Evolutionary conservation across 2,797 vertebrate species (phyloP), one percentile per base, ranked within the genome.

Genomic region (Podarcis siculus): DNA sequence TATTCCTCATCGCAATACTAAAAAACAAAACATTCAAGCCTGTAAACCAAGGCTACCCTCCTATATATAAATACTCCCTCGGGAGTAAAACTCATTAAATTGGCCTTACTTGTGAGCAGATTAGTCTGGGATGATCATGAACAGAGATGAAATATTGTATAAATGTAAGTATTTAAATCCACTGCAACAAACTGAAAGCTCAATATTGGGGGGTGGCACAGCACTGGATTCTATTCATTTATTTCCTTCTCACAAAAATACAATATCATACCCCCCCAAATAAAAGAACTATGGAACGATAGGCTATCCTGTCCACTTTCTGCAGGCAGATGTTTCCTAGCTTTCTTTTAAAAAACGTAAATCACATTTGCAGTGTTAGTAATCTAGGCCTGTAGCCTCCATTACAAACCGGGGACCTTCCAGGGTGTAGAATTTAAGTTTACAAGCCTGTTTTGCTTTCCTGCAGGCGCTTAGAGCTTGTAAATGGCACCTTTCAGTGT

Each of bases 401-500:
- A 90, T 88, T 91, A 90, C 77, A 93, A 92, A 93, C 87, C 0
- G 7, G 92, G 89, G 90, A 90, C 91, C 85, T 82, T 94, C 90
- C 91, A 92, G 95, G 72, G 91, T 92, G 91, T 90, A 87, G 86
- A 89, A 91, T 77, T 86, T 3, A 3, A 75, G 87, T 96, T 96
- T 97, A 96, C 95, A 97, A 97, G 96, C 94, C 95, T 92, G 94
- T 95, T 96, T 95, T 94, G 94, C 95, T 92, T 94, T 93, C 93
- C 96, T 91, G 89, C 94, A 92, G 94, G 93, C 95, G 90, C 95
- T 95, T 89, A 85, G 37, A 88, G 94, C 96, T 96, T 96, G 95
- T 96, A 97, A 97, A 97, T 93, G 93, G 90, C 95, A 96, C 95
- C 92, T 97, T 96, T 94, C 87, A 89, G 95, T 95, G 92, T 96